These are phyloP conservation scores for Typhlomys cinereus DNA, from an alignment of 2,113 vertebrate species.

Conservation along the genomic window DNA sequence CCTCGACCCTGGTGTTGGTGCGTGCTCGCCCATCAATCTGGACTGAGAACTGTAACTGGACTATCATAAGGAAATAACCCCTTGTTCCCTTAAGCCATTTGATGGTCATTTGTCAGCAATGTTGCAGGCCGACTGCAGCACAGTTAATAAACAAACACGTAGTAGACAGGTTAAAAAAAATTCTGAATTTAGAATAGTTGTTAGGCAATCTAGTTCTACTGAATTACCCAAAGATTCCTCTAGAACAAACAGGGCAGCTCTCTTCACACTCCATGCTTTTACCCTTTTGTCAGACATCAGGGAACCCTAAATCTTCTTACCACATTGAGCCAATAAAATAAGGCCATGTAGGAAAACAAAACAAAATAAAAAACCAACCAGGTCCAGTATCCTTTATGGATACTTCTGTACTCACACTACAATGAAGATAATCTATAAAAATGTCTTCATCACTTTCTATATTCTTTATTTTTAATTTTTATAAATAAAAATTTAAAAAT, in stretches of 20 bases:
- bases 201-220: background rate
- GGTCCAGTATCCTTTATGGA: background rate
- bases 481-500: too few species aligned
- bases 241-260: background rate
- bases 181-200: background rate
- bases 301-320: background rate
- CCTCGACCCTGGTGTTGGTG: too few species aligned
- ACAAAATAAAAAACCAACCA: too few species aligned
- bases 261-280: background rate
- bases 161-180: background rate
- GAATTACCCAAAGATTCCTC: background rate
- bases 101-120: too few species aligned
- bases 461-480: slow-evolving; percentile 32
- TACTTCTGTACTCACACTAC: background rate
- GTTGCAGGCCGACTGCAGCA: too few species aligned
- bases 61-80: too few species aligned
- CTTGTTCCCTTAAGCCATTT: too few species aligned
- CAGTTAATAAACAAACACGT: background rate
- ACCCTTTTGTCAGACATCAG: background rate
- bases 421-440: background rate
- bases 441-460: background rate
- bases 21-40: too few species aligned
- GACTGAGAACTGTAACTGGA: too few species aligned
- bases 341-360: background rate
- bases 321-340: background rate